Evolutionary conservation across 2,888 invertebrate species (phyloP), one percentile per base, ranked within the genome.

Genomic region (Sussaba pulchella): DNA sequence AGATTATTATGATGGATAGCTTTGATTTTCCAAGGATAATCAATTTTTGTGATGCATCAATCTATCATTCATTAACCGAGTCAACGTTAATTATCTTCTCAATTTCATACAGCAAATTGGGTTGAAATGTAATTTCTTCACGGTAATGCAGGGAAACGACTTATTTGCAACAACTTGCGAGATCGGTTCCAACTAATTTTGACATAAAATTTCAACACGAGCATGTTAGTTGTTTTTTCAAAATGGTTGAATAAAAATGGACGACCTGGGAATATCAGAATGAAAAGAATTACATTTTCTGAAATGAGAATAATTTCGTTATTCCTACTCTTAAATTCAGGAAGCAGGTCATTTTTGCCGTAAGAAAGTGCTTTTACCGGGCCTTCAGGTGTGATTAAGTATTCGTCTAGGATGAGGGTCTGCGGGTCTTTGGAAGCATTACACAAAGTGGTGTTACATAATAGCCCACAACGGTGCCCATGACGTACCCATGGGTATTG

Each of bases 371-470:
- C 26, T 17, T 70, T 14, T 54, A 43, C 19, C 10, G 24, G 26
- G 19, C 63, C 52, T 52, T 41, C 26, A 17, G 52, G 52, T 26
- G 52, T 64, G 36, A 72, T 72, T 24, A 50, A 50, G 61, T 69
- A 50, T 72, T 47, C 61, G 36, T 24, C 24, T 8, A 26, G 63
- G 21, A 12, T 36, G 12, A 61, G 47, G 24, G 31, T 59, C 17
- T 43, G 21, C 21, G 45, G 54, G 66, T 66, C 73, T 54, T 66
- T 45, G 66, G 57, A 66, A 64, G 45, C 57, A 47, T 74, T 66
- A 47, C 64, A 54, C 24, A 57, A 66, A 57, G 64, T 74, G 66
- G 66, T 41, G 64, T 74, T 57, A 66, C 66, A 57, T 74, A 57
- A 64, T 17, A 24, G 43, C 43, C n/a, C 63, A 26, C 19, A 54